These are phyloP conservation scores for Acromyrmex heyeri DNA, from an alignment of 1,140 invertebrate genomes.

Conservation along the genomic window DNA sequence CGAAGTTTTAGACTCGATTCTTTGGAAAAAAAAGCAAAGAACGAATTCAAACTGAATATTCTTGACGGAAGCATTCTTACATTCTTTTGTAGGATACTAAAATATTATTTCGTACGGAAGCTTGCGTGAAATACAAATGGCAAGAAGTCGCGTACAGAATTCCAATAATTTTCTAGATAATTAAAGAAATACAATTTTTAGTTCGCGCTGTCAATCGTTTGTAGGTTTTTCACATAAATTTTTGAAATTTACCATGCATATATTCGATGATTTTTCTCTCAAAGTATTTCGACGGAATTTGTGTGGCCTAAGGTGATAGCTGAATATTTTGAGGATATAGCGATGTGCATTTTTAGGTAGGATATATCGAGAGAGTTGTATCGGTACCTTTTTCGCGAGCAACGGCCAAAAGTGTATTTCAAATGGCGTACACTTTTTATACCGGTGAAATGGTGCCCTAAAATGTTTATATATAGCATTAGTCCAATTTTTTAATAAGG, in stretches of 20 bases:
- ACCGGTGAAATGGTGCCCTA: conserved; percentile 71
- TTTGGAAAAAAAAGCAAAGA: neutral
- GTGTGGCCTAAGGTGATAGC: conserved; percentile 73
- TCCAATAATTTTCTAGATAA: conserved; percentile 9
- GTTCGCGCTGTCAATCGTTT: conserved; percentile 27
- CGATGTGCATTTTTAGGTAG: conserved; percentile 56
- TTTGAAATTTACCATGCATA: neutral
- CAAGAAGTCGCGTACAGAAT: neutral
- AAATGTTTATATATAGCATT: conserved; percentile 71
- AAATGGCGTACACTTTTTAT: conserved; percentile 69
- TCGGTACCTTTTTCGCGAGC: conserved; percentile 41
- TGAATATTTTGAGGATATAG: conserved; percentile 62
- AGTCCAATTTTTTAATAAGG: conserved; percentile 71
- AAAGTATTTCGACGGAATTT: conserved; percentile 57
- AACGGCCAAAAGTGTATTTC: conserved; percentile 73
- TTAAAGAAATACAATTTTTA: neutral
- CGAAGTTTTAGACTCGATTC: neutral
- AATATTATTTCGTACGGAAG: neutral
- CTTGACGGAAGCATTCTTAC: neutral
- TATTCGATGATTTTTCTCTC: conserved; percentile 14
- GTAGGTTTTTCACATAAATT: conserved; percentile 9
- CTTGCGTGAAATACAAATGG: neutral
- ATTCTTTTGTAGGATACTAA: neutral
- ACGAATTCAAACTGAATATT: neutral
- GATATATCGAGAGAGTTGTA: conserved; percentile 37